Base-by-base conservation (phyloP, 2,888 invertebrate species). In the Azorinus chamasolen region DNA sequence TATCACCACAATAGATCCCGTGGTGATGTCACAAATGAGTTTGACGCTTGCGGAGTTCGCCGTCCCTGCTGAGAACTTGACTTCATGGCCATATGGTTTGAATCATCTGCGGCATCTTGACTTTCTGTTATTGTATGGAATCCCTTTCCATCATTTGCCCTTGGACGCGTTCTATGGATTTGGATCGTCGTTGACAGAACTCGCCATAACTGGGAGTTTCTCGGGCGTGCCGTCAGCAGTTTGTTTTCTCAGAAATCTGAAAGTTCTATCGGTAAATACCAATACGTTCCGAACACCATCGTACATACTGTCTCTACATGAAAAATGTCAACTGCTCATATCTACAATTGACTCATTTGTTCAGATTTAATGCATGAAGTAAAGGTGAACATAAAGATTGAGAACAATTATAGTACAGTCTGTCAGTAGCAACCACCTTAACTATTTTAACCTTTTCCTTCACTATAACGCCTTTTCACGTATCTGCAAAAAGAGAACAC, bases 71-170 rank as follows among this genome's bases (percentile, higher is more conserved):
- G 8, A 10, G 12, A 8, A 12, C 18, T 43, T 58, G 8, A n/a
- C 41, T n/a, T 14, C 45, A 5, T 59, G 59, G 59, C 59, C 59
- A 1, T 27, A 16, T 10, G 14, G 27, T 32, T 32, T 59, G 46
- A 18, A 27, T 25, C 25, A 24, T 59, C 27, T 59, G 12, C 18
- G 18, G 4, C 14, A 24, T 5, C 27, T 59, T 14, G 20, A 14
- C n/a, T 27, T 16, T 12, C 46, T 59, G 8, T n/a, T 27, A 1
- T 20, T 59, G 10, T n/a, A 12, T 20, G 59, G 45, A 27, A n/a
- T 46, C 18, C 18, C 32, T 27, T n/a, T 46, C 1, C 1, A n/a
- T 12, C 27, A 46, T 3, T 18, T 59, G 18, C 46, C 46, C 8
- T n/a, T 8, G 0, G 46, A 46, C 45, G 45, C 59, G 12, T 59